phyloP scores from a whole-genome alignment of 2,797 vertebrate species.

The Falco naumanni region DNA sequence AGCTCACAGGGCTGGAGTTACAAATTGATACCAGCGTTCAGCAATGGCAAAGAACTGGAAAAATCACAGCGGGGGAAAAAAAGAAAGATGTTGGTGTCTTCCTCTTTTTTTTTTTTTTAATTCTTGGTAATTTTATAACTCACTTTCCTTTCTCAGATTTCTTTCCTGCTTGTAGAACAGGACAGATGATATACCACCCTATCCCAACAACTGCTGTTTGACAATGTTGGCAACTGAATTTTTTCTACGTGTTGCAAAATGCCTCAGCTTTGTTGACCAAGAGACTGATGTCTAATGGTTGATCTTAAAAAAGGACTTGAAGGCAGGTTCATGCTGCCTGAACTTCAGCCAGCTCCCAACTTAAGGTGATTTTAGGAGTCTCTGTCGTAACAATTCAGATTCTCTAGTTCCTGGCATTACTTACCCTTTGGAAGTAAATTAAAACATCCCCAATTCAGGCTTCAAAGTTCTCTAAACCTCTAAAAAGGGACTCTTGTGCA shows the following conservation, averaged over 20 bases:
- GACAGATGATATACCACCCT: background rate
- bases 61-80: conserved; percentile 25
- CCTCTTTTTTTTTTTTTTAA: background rate
- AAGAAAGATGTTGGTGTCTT: background rate
- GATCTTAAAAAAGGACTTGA: background rate
- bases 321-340: background rate
- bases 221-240: background rate
- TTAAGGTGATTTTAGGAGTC: background rate
- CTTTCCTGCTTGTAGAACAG: background rate
- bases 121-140: background rate
- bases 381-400: background rate
- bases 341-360: background rate
- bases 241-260: background rate
- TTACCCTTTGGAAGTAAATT: background rate
- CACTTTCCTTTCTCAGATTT: background rate
- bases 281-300: background rate
- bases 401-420: background rate
- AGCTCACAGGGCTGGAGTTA: background rate
- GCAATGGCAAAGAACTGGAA: background rate
- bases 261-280: background rate
- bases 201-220: background rate
- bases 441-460: background rate
- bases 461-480: background rate
- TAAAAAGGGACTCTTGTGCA: background rate
- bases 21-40: conserved; percentile 30